A percentile compares a stretch with the other conserved stretches of the same genome.
Evolutionary conservation across 2,797 vertebrate genomes (phyloP).

Genomic region (Hydrophis major): DNA sequence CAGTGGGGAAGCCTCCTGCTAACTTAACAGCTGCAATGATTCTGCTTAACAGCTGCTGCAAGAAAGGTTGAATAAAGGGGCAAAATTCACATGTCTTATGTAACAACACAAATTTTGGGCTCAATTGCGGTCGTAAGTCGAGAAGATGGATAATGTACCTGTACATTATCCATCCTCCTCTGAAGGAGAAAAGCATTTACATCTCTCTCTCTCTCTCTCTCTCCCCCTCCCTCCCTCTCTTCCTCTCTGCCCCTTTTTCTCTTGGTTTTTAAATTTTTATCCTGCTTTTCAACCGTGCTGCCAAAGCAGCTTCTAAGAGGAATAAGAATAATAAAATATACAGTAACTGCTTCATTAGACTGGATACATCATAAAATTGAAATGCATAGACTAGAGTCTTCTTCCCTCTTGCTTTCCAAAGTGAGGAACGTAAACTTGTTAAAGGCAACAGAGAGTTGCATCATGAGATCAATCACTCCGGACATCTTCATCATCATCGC

Average conservation of each 20-base stretch:
- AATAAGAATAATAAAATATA: background rate
- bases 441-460: background rate
- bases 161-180: background rate
- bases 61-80: background rate
- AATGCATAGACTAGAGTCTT: too few species aligned
- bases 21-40: background rate
- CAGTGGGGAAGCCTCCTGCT: background rate
- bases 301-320: background rate
- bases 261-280: background rate
- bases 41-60: background rate
- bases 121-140: background rate
- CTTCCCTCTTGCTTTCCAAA: background rate
- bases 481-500: background rate
- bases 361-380: background rate
- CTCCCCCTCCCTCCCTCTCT: rapidly evolving
- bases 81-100: background rate
- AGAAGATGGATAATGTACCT: background rate
- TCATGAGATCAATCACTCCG: background rate
- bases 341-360: background rate
- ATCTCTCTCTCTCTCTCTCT: too few species aligned
- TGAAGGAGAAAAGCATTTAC: background rate
- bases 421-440: too few species aligned
- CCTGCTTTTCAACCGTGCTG: background rate
- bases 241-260: background rate
- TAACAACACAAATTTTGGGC: background rate